A percentile compares a stretch with the other conserved stretches of the same genome.
phyloP scores from a whole-genome alignment of 2,113 vertebrate genomes.

The Onychorhynchus coronatus region DNA sequence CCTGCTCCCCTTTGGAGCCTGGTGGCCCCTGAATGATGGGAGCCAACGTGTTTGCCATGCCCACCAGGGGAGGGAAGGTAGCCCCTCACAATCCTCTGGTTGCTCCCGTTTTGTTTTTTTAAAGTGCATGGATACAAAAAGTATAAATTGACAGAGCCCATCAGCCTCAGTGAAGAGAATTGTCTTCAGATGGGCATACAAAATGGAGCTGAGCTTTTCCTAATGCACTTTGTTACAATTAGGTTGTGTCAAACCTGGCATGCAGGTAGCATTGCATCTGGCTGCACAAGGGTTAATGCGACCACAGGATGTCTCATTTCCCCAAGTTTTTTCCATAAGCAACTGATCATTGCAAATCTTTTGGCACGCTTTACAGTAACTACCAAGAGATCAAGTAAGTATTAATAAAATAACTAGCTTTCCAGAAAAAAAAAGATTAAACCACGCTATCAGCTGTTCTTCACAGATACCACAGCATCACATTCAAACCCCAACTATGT shows the following conservation, averaged over 20 bases:
- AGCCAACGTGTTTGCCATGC: background rate
- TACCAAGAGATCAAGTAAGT: background rate
- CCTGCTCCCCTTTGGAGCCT: background rate
- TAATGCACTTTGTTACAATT: background rate
- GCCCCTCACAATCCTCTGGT: background rate
- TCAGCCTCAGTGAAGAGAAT: background rate
- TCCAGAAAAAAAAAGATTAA: background rate
- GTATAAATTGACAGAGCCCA: background rate
- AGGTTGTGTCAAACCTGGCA: background rate
- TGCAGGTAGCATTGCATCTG: background rate
- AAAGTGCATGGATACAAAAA: background rate
- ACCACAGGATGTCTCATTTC: background rate
- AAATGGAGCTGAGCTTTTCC: background rate
- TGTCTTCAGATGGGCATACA: background rate
- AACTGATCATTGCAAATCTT: background rate
- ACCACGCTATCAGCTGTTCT: background rate
- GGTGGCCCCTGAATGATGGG: background rate
- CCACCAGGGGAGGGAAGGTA: background rate
- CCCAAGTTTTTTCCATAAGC: background rate
- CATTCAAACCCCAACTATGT: background rate
- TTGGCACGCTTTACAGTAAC: background rate
- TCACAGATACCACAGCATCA: background rate
- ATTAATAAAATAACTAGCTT: background rate
- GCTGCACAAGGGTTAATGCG: rapidly evolving
- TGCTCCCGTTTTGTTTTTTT: background rate